A percentile compares a stretch with the other conserved stretches of the same genome.
These are phyloP conservation scores for Gortyna flavago DNA, from an alignment of 2,888 invertebrate genomes.

Conservation along the genomic window DNA sequence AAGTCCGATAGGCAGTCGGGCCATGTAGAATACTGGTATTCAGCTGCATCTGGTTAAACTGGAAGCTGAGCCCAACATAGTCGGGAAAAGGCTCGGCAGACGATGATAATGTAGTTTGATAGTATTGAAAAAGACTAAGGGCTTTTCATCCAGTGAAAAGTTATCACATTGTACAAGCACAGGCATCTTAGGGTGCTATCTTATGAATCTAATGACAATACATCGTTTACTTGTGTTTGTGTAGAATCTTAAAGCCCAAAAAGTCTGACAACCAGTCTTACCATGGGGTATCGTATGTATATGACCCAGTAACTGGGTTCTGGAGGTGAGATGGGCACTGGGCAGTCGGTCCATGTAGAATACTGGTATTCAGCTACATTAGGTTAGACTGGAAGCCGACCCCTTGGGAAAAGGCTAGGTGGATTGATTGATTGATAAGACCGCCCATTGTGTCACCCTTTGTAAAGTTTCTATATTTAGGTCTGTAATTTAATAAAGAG, in stretches of 20 bases:
- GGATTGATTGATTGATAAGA: too few species aligned
- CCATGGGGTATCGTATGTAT: not conserved
- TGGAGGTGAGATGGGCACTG: not conserved
- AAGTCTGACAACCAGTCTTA: not conserved
- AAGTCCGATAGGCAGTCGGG: not conserved
- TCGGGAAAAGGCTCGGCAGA: not conserved
- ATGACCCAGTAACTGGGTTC: not conserved
- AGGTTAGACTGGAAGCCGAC: not conserved
- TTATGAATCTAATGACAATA: not conserved
- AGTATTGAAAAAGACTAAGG: not conserved
- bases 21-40: not conserved
- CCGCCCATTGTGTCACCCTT: too few species aligned
- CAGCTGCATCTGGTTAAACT: not conserved
- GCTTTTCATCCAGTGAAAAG: not conserved
- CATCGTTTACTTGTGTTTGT: not conserved
- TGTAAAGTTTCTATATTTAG: too few species aligned
- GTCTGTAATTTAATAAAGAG: too few species aligned
- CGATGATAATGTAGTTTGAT: not conserved
- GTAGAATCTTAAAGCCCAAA: not conserved
- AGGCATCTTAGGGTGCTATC: not conserved
- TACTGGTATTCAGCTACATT: not conserved
- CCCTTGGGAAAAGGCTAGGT: not conserved
- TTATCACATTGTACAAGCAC: not conserved
- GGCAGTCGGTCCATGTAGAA: not conserved
- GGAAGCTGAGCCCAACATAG: not conserved